Conservation (phyloP, 1,140 invertebrate genomes). For the Orius laevigatus region DNA sequence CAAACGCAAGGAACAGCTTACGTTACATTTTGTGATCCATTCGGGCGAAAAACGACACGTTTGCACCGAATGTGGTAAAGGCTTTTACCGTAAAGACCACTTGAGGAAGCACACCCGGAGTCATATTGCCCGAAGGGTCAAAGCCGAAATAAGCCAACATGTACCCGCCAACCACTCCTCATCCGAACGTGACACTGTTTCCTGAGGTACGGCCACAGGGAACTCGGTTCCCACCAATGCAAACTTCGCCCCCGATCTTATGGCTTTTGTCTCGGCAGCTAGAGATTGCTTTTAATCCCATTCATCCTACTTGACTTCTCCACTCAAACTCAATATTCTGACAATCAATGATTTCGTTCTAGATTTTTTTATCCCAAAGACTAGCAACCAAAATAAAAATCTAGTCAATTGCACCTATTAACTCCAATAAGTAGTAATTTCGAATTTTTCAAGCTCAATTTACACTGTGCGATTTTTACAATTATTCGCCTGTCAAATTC, state of each 20-base stretch:
- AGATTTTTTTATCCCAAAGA: too few species aligned
- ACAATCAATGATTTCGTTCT: too few species aligned
- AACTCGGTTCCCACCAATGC: conserved; percentile 1
- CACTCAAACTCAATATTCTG: too few species aligned
- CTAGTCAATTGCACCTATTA: too few species aligned
- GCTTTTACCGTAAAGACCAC: conserved; percentile 41
- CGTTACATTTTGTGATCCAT: conserved; percentile 36
- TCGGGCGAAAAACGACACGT: conserved; percentile 29
- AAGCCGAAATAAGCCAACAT: conserved; percentile 60
- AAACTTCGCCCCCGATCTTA: conserved; percentile 20
- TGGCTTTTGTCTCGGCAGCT: conserved; percentile 24
- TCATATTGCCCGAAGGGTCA: conserved; percentile 39
- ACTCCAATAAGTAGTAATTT: too few species aligned
- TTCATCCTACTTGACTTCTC: too few species aligned
- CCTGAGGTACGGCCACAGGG: conserved; percentile 21
- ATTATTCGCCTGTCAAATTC: too few species aligned
- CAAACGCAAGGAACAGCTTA: conserved; percentile 37
- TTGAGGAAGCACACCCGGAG: conserved; percentile 38
- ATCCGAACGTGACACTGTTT: conserved; percentile 8
- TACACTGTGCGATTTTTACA: too few species aligned
- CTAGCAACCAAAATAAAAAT: too few species aligned
- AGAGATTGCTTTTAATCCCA: conserved; percentile 22
- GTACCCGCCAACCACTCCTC: conserved; percentile 17
- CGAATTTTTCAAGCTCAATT: too few species aligned
- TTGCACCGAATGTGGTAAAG: conserved; percentile 40